Evolutionary conservation across 1,140 invertebrate species (phyloP).

Genomic region (Sycophila sp.): DNA sequence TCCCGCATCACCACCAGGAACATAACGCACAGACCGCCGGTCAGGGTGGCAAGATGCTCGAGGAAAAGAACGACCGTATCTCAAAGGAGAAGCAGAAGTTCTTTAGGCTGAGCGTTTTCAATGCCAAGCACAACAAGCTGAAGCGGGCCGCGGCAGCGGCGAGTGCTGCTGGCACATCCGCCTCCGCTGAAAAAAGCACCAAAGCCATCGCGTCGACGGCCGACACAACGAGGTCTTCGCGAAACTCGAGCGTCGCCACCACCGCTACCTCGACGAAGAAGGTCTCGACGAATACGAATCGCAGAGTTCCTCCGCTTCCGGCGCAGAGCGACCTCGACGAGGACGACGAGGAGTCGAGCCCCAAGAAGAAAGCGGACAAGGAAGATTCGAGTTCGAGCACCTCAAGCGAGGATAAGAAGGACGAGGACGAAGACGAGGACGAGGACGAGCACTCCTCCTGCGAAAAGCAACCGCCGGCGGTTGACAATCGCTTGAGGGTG

Average conservation of each 20-base stretch:
- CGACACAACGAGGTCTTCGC: not conserved
- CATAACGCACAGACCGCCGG: not conserved
- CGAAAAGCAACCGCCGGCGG: not conserved
- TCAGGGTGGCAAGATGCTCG: conserved; percentile 64
- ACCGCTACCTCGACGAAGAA: conserved; percentile 42
- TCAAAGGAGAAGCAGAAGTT: conserved; percentile 88
- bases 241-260: not conserved
- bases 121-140: conserved; percentile 67
- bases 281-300: not conserved
- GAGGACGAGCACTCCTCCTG: not conserved
- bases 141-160: conserved; percentile 62
- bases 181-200: not conserved
- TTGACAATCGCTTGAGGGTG: not conserved
- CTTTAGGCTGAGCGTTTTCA: conserved; percentile 81
- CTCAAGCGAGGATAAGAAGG: conserved; percentile 46
- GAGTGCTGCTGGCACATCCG: not conserved
- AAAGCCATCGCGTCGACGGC: not conserved
- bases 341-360: conserved; percentile 53
- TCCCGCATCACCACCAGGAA: conserved; percentile 45
- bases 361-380: conserved; percentile 55
- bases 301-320: conserved; percentile 29
- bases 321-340: conserved; percentile 49
- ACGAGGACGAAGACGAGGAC: conserved; percentile 45
- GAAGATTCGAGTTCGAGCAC: conserved; percentile 58
- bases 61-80: conserved; percentile 77